Evolutionary conservation across 2,888 invertebrate genomes (phyloP), one percentile per base, ranked within the genome.

Genomic region (Epistrophe grossulariae): DNA sequence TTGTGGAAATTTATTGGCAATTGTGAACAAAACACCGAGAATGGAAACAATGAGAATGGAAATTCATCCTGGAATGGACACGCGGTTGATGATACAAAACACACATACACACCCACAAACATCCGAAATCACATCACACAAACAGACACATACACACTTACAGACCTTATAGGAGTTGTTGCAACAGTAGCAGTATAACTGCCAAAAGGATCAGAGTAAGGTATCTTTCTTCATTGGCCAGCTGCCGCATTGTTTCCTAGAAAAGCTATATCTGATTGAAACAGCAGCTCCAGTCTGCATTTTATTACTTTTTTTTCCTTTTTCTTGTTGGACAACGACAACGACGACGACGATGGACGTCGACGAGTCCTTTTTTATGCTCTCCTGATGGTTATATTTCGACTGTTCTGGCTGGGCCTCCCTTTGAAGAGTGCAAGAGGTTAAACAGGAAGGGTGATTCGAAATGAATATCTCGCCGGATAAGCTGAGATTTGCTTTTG

Each of bases 1-100:
- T 87, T 79, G 78, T 79, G 60, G 38, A 79, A 87, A 87, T 87
- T 87, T 87, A 87, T 87, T 87, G 87, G 76, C 87, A 83, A 79
- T 79, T 79, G 83, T 74, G 76, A 79, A 72, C 62, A 76, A 76
- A 76, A 83, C 68, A 76, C 66, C 60, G 68, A 74, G 60, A 84
- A 80, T 77, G 80, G 80, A 81, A 72, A 77, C 70, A 74, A 79
- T 74, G 82, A 83, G 82, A 82, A 85, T 79, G 74, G 78, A 87
- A 79, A 83, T 82, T 82, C 85, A 77, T 59, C 76, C 70, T 57
- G 35, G 60, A 43, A 31, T n/a, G 55, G 38, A 57, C 45, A 60
- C 28, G 50, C 45, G 70, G 52, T 52, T 24, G 40, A 38, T 70
- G 40, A 38, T 38, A 38, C 13, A 60, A 62, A 19, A 40, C 15